Evolutionary conservation across 2,113 vertebrate species (phyloP).

Genomic region (Beaufortia kweichowensis): DNA sequence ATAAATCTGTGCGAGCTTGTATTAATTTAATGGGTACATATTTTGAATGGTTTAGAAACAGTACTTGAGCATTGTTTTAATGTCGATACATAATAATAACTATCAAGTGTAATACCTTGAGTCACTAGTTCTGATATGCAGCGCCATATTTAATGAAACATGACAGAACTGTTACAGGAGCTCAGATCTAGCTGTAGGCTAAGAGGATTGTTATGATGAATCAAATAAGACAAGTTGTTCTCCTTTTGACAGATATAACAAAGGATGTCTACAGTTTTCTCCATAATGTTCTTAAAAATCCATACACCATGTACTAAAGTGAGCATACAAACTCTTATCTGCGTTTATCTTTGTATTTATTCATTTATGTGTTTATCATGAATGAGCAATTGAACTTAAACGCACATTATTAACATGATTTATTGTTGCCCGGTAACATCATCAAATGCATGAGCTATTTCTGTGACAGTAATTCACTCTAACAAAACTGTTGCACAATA

Average conservation of each 20-base stretch:
- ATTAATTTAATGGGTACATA: background rate
- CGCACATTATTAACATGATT: background rate
- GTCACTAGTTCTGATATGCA: slow-evolving; percentile 21
- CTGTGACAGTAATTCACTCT: background rate
- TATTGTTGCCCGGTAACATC: background rate
- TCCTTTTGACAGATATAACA: slow-evolving; percentile 56
- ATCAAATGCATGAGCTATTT: slow-evolving; percentile 21
- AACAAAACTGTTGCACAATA: background rate
- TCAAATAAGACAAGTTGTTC: slow-evolving; percentile 66
- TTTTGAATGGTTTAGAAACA: background rate
- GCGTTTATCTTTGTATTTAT: no score
- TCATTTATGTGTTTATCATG: no score
- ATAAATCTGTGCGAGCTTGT: no score
- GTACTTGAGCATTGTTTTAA: background rate
- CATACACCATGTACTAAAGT: no score
- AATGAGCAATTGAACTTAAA: slow-evolving; percentile 6
- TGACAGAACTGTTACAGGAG: slow-evolving; percentile 46
- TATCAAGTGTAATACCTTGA: background rate
- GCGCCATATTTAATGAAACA: slow-evolving; percentile 40
- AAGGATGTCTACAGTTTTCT: slow-evolving; percentile 56
- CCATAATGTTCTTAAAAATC: no score
- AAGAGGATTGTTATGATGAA: slow-evolving; percentile 56
- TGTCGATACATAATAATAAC: background rate
- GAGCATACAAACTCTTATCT: no score
- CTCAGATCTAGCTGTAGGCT: slow-evolving; percentile 58